Base-by-base conservation (phyloP, 2,797 vertebrate species). In the Macropodus opercularis region DNA sequence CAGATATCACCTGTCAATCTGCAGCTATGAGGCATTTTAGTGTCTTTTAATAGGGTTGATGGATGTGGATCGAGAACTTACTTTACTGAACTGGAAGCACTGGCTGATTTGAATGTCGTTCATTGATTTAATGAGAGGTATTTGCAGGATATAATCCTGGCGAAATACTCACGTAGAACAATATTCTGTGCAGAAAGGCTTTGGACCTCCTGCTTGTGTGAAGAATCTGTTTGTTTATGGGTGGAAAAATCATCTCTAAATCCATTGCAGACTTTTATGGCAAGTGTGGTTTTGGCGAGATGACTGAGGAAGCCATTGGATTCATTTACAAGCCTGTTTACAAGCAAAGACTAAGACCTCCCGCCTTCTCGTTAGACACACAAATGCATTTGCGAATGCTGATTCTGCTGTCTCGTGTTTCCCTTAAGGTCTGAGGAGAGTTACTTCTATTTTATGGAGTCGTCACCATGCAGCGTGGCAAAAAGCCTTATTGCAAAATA, bases 281-380 rank as follows among this genome's bases (percentile, higher is more conserved):
- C 52, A 69, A 53, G 58, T 73, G 59, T 63, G 75, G 75, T 65
- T 84, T 80, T 80, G 62, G 72, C 58, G 23, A 26, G 35, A 79
- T 73, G 65, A 61, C 53, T 24, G 69, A 69, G 63, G 63, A 75
- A 78, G 64, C 61, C 12, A 56, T 83, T 60, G 63, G 70, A 59
- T 73, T 67, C 67, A 66, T 82, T 88, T 84, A 86, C 59, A 76
- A 59, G 65, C 72, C 65, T 79, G 78, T 80, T 81, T 87, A 88
- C 70, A 81, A 80, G 73, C 54, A 41, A 61, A 53, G 47, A n/a
- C 67, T 40, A n/a, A 74, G 63, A 77, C 64, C 63, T 83, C 69
- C 53, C 62, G 44, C 24, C 39, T 34, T 57, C 51, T 77, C 43
- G 51, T 80, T 62, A 68, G 23, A 68, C 39, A 71, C 32, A 75